Evolutionary conservation across 2,888 invertebrate genomes (phyloP).

Genomic region (Drosophila cyrtoloma): DNA sequence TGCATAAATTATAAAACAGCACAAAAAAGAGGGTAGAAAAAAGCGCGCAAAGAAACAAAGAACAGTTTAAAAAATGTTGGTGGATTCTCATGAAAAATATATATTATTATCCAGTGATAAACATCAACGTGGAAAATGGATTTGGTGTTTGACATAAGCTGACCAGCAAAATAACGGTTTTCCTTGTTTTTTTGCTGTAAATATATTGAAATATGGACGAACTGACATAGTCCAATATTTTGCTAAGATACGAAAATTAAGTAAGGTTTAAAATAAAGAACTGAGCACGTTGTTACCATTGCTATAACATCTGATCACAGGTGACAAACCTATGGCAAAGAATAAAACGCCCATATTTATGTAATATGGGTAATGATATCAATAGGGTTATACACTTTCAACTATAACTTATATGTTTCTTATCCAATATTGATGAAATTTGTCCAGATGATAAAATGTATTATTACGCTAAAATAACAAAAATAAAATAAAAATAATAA

Average conservation of each 20-base stretch:
- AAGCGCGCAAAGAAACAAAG: conserved; percentile 33
- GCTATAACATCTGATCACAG: background rate
- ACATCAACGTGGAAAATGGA: background rate
- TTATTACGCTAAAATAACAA: too few relatives aligned
- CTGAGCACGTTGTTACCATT: background rate
- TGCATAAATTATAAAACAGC: conserved; percentile 71
- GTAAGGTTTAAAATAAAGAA: background rate
- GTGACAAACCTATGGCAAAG: too few relatives aligned
- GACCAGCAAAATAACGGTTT: conserved; percentile 20
- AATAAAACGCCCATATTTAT: too few relatives aligned
- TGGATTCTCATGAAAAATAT: conserved; percentile 62
- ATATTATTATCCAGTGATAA: conserved; percentile 54
- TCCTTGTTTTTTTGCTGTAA: background rate
- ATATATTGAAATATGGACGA: background rate
- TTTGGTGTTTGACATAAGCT: conserved; percentile 8
- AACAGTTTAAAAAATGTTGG: conserved; percentile 38
- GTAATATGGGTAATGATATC: too few relatives aligned
- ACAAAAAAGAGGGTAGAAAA: conserved; percentile 29
- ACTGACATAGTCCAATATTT: background rate
- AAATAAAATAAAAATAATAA: background rate
- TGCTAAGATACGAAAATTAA: background rate
- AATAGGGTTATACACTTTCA: background rate
- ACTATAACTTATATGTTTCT: background rate
- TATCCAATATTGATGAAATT: background rate
- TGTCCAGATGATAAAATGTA: background rate